Evolutionary conservation across 2,888 invertebrate genomes (phyloP).

Genomic region (Neoaliturus tenellus): DNA sequence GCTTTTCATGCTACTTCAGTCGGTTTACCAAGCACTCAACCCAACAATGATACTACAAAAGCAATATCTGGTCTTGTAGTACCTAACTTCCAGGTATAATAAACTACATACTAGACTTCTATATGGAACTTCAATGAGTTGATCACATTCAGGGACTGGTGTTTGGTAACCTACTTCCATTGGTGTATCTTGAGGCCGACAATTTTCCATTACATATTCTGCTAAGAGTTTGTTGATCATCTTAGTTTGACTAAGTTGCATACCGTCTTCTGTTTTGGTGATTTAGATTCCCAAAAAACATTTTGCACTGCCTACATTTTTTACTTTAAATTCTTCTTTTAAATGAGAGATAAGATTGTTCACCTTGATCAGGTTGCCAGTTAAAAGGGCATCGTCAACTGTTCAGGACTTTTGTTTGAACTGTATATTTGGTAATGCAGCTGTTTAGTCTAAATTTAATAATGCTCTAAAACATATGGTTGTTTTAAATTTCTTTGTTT

Average conservation of each 20-base stretch:
- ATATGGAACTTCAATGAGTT: slow-evolving; percentile 46
- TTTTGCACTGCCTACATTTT: slow-evolving; percentile 42
- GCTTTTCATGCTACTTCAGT: slow-evolving; percentile 53
- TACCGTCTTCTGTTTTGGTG: slow-evolving; percentile 5
- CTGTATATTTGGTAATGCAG: too few species aligned
- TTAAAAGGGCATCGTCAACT: slow-evolving; percentile 56
- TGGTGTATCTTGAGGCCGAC: slow-evolving; percentile 45
- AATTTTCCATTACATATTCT: slow-evolving; percentile 51
- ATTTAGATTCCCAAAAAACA: slow-evolving; percentile 57
- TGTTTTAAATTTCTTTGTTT: too few species aligned
- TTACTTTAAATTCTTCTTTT: slow-evolving; percentile 54
- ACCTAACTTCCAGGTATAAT: background rate
- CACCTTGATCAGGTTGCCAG: slow-evolving; percentile 36
- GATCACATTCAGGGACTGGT: background rate
- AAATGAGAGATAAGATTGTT: slow-evolving; percentile 40
- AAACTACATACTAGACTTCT: slow-evolving; percentile 35
- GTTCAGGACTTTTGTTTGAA: too few species aligned
- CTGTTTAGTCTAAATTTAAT: too few species aligned
- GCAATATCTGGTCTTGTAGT: background rate
- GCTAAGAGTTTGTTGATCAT: slow-evolving; percentile 48
- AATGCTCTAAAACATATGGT: too few species aligned
- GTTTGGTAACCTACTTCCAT: slow-evolving; percentile 55
- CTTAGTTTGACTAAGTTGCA: slow-evolving; percentile 36
- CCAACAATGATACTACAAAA: slow-evolving; percentile 53
- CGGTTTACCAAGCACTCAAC: slow-evolving; percentile 45